These are phyloP conservation scores for Panthera uncia DNA, from an alignment of 2,113 vertebrate species.

Conservation along the genomic window DNA sequence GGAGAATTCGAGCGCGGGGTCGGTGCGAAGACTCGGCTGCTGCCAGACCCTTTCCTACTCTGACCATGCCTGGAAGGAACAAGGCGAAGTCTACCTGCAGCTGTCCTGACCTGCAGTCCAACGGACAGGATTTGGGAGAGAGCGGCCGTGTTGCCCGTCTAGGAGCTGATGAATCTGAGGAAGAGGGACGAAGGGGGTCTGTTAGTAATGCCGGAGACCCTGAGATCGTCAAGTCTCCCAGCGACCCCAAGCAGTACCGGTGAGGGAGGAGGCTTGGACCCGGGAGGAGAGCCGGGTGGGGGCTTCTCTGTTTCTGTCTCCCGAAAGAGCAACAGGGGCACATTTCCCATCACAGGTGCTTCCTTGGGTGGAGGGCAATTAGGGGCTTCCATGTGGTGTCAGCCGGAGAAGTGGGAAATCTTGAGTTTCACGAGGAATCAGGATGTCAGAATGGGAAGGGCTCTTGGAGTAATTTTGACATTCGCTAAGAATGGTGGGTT, in stretches of 20 bases:
- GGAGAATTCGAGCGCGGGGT: slow-evolving; percentile 44
- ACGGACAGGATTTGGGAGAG: slow-evolving; percentile 78
- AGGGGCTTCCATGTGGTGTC: background rate
- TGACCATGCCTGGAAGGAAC: slow-evolving; percentile 83
- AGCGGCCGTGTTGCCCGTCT: slow-evolving; percentile 77
- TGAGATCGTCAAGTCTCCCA: slow-evolving; percentile 93
- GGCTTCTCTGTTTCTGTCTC: slow-evolving; percentile 7
- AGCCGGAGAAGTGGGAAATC: background rate
- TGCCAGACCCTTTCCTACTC: background rate
- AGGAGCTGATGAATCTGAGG: slow-evolving; percentile 75
- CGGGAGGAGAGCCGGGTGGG: slow-evolving; percentile 10
- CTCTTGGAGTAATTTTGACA: background rate
- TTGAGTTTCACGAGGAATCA: background rate
- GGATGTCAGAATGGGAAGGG: background rate
- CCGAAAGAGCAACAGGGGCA: slow-evolving; percentile 13
- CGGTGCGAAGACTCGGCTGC: slow-evolving; percentile 52
- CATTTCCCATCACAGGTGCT: background rate
- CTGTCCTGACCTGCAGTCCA: slow-evolving; percentile 79
- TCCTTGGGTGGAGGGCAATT: background rate
- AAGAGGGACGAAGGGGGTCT: slow-evolving; percentile 64
- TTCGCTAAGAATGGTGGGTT: background rate
- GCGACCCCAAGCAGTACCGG: slow-evolving; percentile 97
- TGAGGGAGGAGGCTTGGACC: slow-evolving; percentile 74
- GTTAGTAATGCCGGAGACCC: slow-evolving; percentile 86
- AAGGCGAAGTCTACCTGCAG: slow-evolving; percentile 81